Base-by-base conservation (phyloP, 2,888 invertebrate species). In the Drosophila ustulata region DNA sequence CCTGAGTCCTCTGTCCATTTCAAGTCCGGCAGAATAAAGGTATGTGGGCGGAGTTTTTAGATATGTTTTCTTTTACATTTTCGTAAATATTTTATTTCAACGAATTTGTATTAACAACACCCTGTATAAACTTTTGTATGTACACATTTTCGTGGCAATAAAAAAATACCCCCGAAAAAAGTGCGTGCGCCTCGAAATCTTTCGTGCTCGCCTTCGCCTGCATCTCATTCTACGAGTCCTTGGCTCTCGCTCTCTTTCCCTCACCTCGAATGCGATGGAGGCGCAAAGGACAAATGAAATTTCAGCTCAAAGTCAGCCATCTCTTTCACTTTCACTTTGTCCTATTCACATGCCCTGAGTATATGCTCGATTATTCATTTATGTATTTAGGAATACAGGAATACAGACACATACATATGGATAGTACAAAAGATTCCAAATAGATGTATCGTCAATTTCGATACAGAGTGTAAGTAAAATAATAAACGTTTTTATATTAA, bases 201-300 rank as follows among this genome's bases (percentile, higher is more conserved):
- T 66, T 56, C 18, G 45, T 66, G 26, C 28, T 34, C 26, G 37
- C 34, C 30, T 46, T 52, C 45, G 30, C 45, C 64, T 51, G 34
- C 46, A 39, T 45, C 57, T 52, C 59, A 30, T 65, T 32, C 43
- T 39, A n/a, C 30, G 28, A 49, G 11, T 52, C 25, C 13, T 45
- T 28, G n/a, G 1, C 52, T 11, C 53, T 9, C 53, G 7, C 55
- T 45, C 26, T 34, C 25, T 25, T n/a, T 26, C 49, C 23, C 32
- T 49, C 28, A 13, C n/a, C 23, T 28, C 25, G 18, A 13, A 28
- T 8, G 46, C 34, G 37, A 56, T 30, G 62, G n/a, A 66, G 66
- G 58, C 64, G 65, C 64, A 82, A 71, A 72, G 82, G 80, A 88
- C 86, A 88, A 83, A 88, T 88, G 83, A 82, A 85, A 85, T 66